A percentile compares a stretch with the other conserved stretches of the same genome.
Conservation (phyloP, 2,888 invertebrate genomes). For the Mechanitis mazaeus region DNA sequence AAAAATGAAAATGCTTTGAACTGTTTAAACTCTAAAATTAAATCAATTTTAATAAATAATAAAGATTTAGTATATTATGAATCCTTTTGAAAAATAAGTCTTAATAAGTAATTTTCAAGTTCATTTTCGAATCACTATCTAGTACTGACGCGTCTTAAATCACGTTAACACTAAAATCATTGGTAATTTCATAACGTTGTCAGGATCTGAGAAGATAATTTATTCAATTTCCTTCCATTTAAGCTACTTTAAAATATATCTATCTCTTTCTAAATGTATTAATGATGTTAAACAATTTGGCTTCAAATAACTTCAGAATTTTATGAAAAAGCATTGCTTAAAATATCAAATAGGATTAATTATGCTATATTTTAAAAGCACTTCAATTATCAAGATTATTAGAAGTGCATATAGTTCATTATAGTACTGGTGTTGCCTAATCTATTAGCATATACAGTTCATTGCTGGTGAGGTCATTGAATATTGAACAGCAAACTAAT, state of each 20-base stretch:
- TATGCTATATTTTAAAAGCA: background rate
- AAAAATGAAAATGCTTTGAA: no score
- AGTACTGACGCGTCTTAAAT: background rate
- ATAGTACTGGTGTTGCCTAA: conserved; percentile 9
- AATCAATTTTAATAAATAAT: no score
- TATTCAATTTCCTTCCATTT: conserved; percentile 24
- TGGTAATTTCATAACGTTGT: conserved; percentile 19
- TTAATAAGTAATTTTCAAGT: background rate
- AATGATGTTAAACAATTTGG: background rate
- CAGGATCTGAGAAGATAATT: conserved; percentile 17
- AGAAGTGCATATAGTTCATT: conserved; percentile 12
- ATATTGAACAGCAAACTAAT: background rate
- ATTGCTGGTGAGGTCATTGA: background rate
- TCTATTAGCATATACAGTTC: conserved; percentile 11
- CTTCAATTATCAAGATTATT: conserved; percentile 7
- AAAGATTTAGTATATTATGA: no score
- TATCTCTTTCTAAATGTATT: background rate
- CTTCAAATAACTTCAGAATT: no score
- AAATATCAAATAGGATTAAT: background rate
- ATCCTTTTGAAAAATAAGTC: no score
- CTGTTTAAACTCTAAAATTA: no score
- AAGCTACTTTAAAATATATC: conserved; percentile 5
- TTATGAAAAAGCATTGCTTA: no score
- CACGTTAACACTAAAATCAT: conserved; percentile 9
- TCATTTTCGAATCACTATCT: background rate